Evolutionary conservation across 1,140 invertebrate species (phyloP).

Genomic region (Rhagoletis zephyria): DNA sequence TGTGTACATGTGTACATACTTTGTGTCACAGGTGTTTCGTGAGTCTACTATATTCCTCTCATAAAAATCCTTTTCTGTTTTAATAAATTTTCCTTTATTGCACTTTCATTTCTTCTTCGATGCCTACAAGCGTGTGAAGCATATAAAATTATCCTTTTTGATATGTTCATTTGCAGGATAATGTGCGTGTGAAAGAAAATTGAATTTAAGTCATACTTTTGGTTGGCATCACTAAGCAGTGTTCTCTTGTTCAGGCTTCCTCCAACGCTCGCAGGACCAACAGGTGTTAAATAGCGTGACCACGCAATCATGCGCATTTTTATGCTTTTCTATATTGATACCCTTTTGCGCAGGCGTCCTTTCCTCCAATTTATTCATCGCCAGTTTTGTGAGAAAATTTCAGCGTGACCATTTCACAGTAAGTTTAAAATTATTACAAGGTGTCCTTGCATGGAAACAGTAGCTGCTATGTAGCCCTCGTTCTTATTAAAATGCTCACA

Average conservation of each 20-base stretch:
- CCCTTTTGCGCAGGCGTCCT: not conserved
- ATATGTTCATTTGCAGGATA: slow-evolving; percentile 42
- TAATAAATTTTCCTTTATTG: not conserved
- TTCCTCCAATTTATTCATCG: too few species aligned
- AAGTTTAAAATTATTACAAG: not conserved
- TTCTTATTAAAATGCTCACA: slow-evolving; percentile 4
- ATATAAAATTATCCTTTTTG: slow-evolving; percentile 41
- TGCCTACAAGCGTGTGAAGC: not conserved
- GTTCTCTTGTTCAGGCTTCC: not conserved
- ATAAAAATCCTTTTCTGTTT: not conserved
- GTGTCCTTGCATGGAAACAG: slow-evolving; percentile 22
- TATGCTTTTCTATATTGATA: not conserved
- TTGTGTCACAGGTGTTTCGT: slow-evolving; percentile 19
- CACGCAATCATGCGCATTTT: slow-evolving; percentile 33
- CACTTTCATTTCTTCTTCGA: not conserved
- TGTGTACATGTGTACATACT: too few species aligned
- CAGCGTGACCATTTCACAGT: not conserved
- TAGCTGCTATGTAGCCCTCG: slow-evolving; percentile 19
- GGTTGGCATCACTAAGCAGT: not conserved
- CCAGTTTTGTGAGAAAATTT: slow-evolving; percentile 23
- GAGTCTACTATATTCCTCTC: not conserved
- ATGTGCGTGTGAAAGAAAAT: too few species aligned
- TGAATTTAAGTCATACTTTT: not conserved
- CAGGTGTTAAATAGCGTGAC: slow-evolving; percentile 48
- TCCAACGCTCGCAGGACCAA: not conserved